Base-by-base conservation (phyloP, 2,888 invertebrate genomes). In the Tinea pellionella region DNA sequence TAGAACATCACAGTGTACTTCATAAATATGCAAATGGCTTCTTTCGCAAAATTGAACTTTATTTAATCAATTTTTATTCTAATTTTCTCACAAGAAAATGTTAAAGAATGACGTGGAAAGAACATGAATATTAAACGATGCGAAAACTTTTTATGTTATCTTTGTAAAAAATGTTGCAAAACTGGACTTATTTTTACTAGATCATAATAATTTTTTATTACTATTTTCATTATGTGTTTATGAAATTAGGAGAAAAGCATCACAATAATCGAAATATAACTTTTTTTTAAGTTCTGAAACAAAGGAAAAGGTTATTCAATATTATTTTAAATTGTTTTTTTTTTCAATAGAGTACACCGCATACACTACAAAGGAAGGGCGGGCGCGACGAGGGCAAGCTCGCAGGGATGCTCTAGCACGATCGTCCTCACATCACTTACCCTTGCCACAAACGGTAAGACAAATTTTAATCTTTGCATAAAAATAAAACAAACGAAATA, bases 281-380 rank as follows among this genome's bases (percentile, higher is more conserved):
- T n/a, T n/a, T n/a, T n/a, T n/a, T n/a, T n/a, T n/a, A n/a, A n/a
- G n/a, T n/a, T n/a, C n/a, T n/a, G n/a, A n/a, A n/a, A n/a, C n/a
- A n/a, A n/a, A n/a, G n/a, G 24, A 24, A 24, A 2, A 24, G 24
- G n/a, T n/a, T n/a, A 24, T 47, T 15, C 16, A 47, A 37, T 2
- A 9, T 37, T n/a, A 37, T 37, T 2, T 15, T 47, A 15, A 16
- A 47, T 47, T 13, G 37, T 6, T 47, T 16, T 47, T 47, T n/a
- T 43, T 43, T 65, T 60, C 61, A 61, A 6, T 69, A 86, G 86
- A 86, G 67, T 86, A 86, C 67, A 83, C 84, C 65, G 78, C 75
- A 59, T 86, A 87, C 69, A 80, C 82, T 65, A 68, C 81, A 62
- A 86, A 86, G 65, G 86, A 87, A 64, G 70, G 78, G 63, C 83